Percentiles rank a stretch among this genome's conserved stretches.
Evolutionary conservation across 2,113 vertebrate species (phyloP).

Genomic region (Microtus richardsoni): DNA sequence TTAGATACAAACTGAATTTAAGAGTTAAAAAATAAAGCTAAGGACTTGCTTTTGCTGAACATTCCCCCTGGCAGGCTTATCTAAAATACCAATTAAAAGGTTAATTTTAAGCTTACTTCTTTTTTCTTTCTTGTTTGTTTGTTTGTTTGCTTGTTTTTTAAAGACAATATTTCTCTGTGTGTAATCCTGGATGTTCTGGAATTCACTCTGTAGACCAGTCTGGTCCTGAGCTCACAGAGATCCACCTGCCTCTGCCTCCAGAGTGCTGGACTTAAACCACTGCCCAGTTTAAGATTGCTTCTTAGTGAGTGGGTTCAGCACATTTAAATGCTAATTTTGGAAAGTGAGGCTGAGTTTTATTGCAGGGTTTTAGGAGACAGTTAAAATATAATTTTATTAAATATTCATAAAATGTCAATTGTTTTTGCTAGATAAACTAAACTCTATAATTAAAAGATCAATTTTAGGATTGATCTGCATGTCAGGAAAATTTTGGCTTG

Average conservation of each 20-base stretch:
- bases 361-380: neutral
- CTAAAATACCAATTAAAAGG: neutral
- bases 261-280: neutral
- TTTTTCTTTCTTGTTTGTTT: neutral
- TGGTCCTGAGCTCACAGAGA: neutral
- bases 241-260: neutral
- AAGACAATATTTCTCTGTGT: neutral
- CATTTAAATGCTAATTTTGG: neutral
- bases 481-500: neutral
- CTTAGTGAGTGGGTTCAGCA: neutral
- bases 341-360: neutral
- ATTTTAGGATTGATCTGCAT: neutral
- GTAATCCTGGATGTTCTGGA: neutral
- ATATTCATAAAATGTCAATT: neutral
- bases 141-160: neutral
- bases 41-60: neutral
- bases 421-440: neutral
- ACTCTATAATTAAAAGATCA: neutral
- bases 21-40: too few species aligned
- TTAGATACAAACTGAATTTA: neutral
- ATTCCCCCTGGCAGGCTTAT: neutral
- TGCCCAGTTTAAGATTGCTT: neutral
- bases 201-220: neutral
- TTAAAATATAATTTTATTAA: neutral
- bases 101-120: neutral